Percentiles rank a stretch among this genome's conserved stretches.
Conservation (phyloP, 2,113 vertebrate species). For the Galbula dea region DNA sequence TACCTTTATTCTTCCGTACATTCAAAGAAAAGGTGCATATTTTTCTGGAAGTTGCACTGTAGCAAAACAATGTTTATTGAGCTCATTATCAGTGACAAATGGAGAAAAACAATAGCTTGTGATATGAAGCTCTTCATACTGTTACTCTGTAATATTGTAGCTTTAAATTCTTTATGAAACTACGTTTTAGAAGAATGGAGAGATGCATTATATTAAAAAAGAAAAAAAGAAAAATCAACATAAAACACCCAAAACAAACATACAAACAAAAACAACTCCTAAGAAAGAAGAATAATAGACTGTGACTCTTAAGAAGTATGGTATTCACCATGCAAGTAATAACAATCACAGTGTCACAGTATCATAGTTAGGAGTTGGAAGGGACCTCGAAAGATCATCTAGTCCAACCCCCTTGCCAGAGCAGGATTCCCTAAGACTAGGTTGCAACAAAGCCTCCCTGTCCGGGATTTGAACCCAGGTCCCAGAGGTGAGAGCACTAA, state of each 20-base stretch:
- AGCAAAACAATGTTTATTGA: neutral
- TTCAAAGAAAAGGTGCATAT: neutral
- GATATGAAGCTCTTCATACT: neutral
- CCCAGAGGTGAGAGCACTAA: too few relatives aligned
- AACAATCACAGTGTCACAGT: too few relatives aligned
- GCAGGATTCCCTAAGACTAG: too few relatives aligned
- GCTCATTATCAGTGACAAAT: accelerated
- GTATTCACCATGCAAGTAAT: neutral
- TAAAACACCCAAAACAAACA: neutral
- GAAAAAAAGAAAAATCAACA: neutral
- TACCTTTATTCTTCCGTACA: neutral
- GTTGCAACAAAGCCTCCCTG: too few relatives aligned
- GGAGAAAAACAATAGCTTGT: neutral
- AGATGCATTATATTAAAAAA: neutral
- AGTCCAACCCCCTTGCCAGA: too few relatives aligned
- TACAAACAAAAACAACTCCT: neutral
- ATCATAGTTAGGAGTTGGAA: too few relatives aligned
- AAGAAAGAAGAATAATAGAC: neutral
- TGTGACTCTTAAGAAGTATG: neutral
- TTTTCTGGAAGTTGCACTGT: neutral
- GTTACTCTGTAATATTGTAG: neutral
- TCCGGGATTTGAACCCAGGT: too few relatives aligned
- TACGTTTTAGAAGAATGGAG: neutral
- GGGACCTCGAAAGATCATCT: too few relatives aligned
- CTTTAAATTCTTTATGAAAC: neutral